phyloP scores from a whole-genome alignment of 64 coral and sea anemone genomes.

The Montipora cactus region DNA sequence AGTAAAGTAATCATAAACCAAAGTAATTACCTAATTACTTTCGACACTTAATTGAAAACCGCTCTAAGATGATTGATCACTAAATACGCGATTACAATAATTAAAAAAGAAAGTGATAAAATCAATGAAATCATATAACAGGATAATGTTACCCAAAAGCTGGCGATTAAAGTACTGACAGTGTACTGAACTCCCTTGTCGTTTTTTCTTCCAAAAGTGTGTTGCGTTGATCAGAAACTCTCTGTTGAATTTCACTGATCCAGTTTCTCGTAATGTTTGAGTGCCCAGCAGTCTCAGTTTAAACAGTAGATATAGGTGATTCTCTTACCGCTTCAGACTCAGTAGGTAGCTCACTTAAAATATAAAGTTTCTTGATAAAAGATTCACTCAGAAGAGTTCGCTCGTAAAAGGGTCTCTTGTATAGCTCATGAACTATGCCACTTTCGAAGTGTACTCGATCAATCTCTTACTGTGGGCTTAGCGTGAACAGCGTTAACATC shows the following conservation, averaged over 20 bases:
- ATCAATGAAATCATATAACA: conserved; percentile 3
- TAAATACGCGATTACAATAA: not conserved
- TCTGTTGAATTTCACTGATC: too few relatives aligned
- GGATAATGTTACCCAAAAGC: conserved; percentile 3
- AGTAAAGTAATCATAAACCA: too few relatives aligned
- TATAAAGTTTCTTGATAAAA: not conserved
- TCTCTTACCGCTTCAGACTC: not conserved
- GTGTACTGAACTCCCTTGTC: not conserved
- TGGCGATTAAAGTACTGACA: too few relatives aligned
- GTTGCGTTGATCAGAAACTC: not conserved
- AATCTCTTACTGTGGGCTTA: not conserved
- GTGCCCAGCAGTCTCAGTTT: conserved; percentile 1
- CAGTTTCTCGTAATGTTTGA: conserved; percentile 1
- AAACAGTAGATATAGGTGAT: not conserved
- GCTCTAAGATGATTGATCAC: too few relatives aligned
- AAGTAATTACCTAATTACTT: too few relatives aligned
- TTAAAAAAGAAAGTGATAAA: not conserved
- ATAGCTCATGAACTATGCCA: not conserved
- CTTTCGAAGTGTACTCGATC: not conserved
- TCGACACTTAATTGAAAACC: too few relatives aligned
- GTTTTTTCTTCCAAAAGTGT: conserved; percentile 5
- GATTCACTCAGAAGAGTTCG: too few relatives aligned
- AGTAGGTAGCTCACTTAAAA: conserved; percentile 1
- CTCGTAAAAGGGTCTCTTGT: too few relatives aligned
- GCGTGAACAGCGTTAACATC: too few relatives aligned